A percentile compares a stretch with the other conserved stretches of the same genome.
Conservation (phyloP, 1,140 invertebrate genomes). For the Pseudoatta argentina region DNA sequence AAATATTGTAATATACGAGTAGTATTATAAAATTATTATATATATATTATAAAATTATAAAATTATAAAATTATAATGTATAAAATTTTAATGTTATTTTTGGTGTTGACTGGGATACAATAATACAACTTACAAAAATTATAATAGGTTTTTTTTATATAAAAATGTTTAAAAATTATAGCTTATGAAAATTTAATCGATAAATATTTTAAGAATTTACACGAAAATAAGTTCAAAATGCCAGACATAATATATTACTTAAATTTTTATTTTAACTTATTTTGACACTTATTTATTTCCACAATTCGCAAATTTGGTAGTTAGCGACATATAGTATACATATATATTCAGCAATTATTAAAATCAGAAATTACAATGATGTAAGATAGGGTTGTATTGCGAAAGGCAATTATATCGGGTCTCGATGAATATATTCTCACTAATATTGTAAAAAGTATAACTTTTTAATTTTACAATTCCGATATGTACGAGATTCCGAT, state of each 20-base stretch:
- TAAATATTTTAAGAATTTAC: neutral
- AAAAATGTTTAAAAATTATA: neutral
- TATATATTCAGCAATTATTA: constrained; percentile 10
- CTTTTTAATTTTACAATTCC: neutral
- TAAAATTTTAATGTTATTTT: too few species aligned
- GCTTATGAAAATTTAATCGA: neutral
- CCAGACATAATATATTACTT: neutral
- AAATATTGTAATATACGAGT: too few species aligned
- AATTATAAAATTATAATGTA: too few species aligned
- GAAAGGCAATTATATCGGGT: neutral
- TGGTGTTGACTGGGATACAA: too few species aligned
- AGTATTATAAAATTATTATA: too few species aligned
- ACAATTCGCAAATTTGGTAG: neutral
- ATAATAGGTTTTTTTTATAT: neutral
- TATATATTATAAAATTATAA: too few species aligned
- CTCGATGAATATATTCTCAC: neutral
- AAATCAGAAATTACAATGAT: constrained; percentile 7
- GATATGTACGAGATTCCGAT: neutral
- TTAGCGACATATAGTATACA: constrained; percentile 1
- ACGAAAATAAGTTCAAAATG: neutral
- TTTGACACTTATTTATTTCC: constrained; percentile 26
- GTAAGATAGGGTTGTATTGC: neutral
- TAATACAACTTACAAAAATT: neutral
- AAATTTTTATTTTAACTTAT: constrained; percentile 43
- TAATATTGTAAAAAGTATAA: neutral